Evolutionary conservation across 2,113 vertebrate species (phyloP), one percentile per base, ranked within the genome.

Genomic region (Barnardius zonarius): DNA sequence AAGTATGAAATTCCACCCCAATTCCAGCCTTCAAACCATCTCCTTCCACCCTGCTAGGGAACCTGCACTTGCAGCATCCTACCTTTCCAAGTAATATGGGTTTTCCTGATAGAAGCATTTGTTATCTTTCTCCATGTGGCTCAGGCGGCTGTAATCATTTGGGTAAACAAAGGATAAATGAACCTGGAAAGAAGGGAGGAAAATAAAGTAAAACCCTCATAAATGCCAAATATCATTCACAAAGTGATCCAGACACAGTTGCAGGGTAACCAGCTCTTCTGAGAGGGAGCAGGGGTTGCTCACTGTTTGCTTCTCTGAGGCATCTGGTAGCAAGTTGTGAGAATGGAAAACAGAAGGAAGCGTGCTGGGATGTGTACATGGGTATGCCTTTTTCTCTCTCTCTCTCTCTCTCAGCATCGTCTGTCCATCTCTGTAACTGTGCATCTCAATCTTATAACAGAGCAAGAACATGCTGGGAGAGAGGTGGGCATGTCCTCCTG

Each of bases 81-180:
- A 99, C 99, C 97, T 98, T 78, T 98, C 97, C 46, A 98, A 92
- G 93, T 98, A 98, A 82, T 97, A 97, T 0, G 97, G 80, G n/a
- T 93, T 98, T 86, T 98, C 98, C 23, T 97, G 97, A 95, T 99
- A 99, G 96, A 99, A 99, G 94, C 99, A 99, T 76, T 98, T 99
- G 94, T 98, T 98, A 24, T 98, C 98, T 25, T 96, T 97, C 91
- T 99, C 99, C 99, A 99, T 99, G 97, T 99, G 99, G 68, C 98
- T 99, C 83, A 99, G 98, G 19, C 99, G 98, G 31, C 98, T 99
- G 88, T 98, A 99, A 97, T 99, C 99, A 61, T 99, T 99, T 11
- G 99, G 99, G 86, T 99, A 99, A 93, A 99, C 95, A 62, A 98
- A 99, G 76, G 99, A 98, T 90, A 99, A 94, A 84, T 98, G 98